Evolutionary conservation across 2,888 invertebrate genomes (phyloP), one percentile per base, ranked within the genome.

Genomic region (Hemicrepidius hirtus): DNA sequence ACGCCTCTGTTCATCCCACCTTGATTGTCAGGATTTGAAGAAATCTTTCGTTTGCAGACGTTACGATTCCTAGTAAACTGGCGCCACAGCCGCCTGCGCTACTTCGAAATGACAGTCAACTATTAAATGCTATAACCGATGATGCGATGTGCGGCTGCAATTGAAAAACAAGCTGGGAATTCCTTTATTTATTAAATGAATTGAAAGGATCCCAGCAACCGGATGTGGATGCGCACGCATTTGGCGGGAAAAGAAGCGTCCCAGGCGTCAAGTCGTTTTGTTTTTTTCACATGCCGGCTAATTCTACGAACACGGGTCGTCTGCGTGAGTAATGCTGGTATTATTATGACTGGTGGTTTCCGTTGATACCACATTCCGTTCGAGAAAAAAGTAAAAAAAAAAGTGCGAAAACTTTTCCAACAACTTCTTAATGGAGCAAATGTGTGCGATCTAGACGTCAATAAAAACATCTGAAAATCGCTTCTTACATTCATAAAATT

Each of bases 271-370:
- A n/a, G 50, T 24, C 24, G 16, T 5, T 55, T n/a, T 37, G 13
- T 44, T 50, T 87, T 87, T 87, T 87, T 86, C 88, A 76, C 78
- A 70, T 66, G 24, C 35, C 63, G 66, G 50, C 59, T 41, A 13
- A 46, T 68, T 71, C 67, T 35, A 60, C 13, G 68, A 68, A 67
- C 32, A 35, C 60, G 68, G 41, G 67, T 44, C 66, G 63, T 41
- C 32, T 53, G 20, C 5, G 24, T 71, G 71, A 71, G 59, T 71
- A 71, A 66, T 50, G 49, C 35, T 16, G n/a, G 24, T 32, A 5
- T 41, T 12, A 24, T 24, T 37, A 60, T 60, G 49, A 55, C 46
- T 21, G 59, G 21, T 28, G 53, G 60, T 63, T 71, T 71, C 71
- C 71, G 66, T 24, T 50, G 50, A 50, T 50, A 50, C 18, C 20